These are phyloP conservation scores for Melanostoma scalare DNA, from an alignment of 2,888 invertebrate genomes.

Conservation along the genomic window DNA sequence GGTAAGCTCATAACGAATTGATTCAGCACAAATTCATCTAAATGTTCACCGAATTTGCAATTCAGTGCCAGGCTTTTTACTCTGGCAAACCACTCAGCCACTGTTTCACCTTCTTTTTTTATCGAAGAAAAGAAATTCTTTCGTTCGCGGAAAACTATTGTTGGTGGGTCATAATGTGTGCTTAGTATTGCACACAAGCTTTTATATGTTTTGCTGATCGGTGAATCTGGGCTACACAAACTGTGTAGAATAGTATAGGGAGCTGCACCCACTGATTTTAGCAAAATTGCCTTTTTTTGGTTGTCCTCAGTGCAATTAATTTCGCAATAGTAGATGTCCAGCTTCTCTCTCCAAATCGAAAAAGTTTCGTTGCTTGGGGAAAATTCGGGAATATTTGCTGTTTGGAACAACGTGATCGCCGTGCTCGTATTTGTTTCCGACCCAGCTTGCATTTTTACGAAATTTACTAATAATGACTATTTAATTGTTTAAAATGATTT, in stretches of 20 bases:
- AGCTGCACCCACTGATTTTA: neutral
- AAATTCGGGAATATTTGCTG: neutral
- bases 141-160: neutral
- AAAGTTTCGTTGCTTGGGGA: neutral
- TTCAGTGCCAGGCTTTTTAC: no score
- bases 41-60: neutral
- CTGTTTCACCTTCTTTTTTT: no score
- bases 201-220: neutral
- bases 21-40: neutral
- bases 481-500: no score
- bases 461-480: no score
- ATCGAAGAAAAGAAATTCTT: neutral
- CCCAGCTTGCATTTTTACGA: no score
- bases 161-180: neutral
- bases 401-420: neutral
- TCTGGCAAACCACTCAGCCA: no score
- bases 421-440: no score
- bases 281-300: neutral
- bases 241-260: neutral
- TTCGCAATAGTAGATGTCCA: neutral
- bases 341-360: neutral
- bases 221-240: conserved; percentile 4
- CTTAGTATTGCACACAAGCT: neutral
- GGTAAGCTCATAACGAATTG: no score
- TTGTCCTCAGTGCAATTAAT: no score